These are phyloP conservation scores for Zootoca vivipara DNA, from an alignment of 2,113 vertebrate species.

Conservation along the genomic window DNA sequence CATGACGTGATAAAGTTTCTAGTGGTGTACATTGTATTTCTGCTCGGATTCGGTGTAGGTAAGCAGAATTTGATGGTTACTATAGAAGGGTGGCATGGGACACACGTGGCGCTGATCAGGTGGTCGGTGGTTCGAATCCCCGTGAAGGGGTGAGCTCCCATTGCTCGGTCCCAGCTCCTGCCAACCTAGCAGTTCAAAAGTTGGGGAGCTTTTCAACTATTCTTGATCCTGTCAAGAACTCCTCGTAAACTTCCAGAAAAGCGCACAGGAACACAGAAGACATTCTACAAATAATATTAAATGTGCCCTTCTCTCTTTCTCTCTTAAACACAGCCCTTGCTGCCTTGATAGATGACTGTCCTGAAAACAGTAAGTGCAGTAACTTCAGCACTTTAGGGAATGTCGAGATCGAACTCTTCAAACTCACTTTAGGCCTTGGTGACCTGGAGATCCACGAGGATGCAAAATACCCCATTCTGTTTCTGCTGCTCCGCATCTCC, in stretches of 20 bases:
- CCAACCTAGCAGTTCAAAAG: no score
- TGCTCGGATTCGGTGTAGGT: slow-evolving; percentile 86
- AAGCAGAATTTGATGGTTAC: slow-evolving; percentile 50
- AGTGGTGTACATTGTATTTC: slow-evolving; percentile 81
- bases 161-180: no score
- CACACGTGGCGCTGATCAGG: no score
- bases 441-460: slow-evolving; percentile 82
- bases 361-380: slow-evolving; percentile 62
- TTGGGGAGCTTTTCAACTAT: no score
- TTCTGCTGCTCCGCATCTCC: slow-evolving; percentile 79
- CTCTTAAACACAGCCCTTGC: slow-evolving; percentile 71
- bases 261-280: background rate
- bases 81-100: slow-evolving; percentile 41
- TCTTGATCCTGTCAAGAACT: no score
- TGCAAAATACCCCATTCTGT: slow-evolving; percentile 81
- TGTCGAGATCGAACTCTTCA: slow-evolving; percentile 80
- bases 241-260: background rate
- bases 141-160: no score
- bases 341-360: slow-evolving; percentile 75
- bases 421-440: slow-evolving; percentile 81
- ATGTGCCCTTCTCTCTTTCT: slow-evolving; percentile 2
- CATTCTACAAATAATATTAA: background rate
- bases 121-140: no score
- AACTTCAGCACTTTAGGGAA: slow-evolving; percentile 77
- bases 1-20: slow-evolving; percentile 84